Percentiles rank a stretch among this genome's conserved stretches.
These are phyloP conservation scores for Uromys caudimaculatus DNA, from an alignment of 2,797 vertebrate genomes.

Conservation along the genomic window DNA sequence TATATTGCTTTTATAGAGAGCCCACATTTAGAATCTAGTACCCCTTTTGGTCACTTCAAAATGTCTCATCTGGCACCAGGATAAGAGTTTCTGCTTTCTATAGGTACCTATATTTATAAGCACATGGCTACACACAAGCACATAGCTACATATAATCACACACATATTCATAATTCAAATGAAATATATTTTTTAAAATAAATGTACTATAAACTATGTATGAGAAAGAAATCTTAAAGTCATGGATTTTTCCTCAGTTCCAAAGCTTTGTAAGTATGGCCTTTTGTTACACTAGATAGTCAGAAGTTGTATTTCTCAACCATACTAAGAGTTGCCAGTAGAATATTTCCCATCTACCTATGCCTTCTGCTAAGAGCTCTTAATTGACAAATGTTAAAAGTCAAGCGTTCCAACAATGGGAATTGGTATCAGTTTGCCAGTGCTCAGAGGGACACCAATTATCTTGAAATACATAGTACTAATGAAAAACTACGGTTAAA, in stretches of 20 bases:
- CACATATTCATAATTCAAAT: neutral
- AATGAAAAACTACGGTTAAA: neutral
- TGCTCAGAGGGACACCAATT: neutral
- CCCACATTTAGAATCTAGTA: neutral
- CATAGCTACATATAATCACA: neutral
- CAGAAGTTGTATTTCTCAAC: neutral
- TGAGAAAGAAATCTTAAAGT: neutral
- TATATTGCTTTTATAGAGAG: neutral
- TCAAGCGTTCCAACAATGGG: neutral
- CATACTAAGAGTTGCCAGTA: accelerated
- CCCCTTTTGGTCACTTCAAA: too few relatives aligned
- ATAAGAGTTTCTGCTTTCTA: neutral
- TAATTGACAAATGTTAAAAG: neutral
- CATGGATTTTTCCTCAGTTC: neutral
- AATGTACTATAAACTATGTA: neutral
- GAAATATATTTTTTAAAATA: neutral
- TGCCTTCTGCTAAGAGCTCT: neutral
- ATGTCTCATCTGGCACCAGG: too few relatives aligned
- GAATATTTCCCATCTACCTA: too few relatives aligned
- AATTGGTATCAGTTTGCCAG: neutral
- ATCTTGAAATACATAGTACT: neutral
- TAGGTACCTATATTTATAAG: too few relatives aligned
- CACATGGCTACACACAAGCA: neutral
- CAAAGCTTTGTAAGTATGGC: neutral
- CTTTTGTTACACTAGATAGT: neutral